These are phyloP conservation scores for Tauraco erythrolophus DNA, from an alignment of 2,113 vertebrate species.

Conservation along the genomic window DNA sequence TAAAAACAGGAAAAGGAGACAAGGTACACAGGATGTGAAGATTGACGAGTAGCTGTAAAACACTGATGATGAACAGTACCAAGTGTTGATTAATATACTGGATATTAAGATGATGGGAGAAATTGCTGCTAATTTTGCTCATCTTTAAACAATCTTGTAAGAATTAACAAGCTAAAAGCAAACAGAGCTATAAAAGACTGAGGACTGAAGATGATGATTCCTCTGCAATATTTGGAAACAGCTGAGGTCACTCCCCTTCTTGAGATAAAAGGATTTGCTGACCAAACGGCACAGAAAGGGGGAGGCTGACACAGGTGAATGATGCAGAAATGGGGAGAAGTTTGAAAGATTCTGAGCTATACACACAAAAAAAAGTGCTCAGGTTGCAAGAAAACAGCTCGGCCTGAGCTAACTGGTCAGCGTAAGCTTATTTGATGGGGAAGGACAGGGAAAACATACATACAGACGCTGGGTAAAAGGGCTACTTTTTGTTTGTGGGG, in stretches of 20 bases:
- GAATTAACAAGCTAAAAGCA: background rate
- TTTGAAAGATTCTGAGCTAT: background rate
- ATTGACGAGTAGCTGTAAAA: background rate
- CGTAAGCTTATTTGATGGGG: background rate
- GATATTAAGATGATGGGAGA: background rate
- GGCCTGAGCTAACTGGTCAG: background rate
- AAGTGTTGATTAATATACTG: background rate
- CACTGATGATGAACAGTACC: background rate
- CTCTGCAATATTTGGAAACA: background rate
- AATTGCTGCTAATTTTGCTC: background rate
- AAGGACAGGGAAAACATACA: background rate
- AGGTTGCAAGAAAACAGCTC: background rate
- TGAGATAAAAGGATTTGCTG: background rate
- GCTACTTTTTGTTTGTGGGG: background rate
- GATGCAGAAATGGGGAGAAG: background rate
- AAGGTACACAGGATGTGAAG: background rate
- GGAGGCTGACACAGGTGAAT: background rate
- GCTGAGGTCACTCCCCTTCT: background rate
- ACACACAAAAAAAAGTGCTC: background rate
- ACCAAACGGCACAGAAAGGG: background rate
- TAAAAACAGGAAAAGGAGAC: background rate
- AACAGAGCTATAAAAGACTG: background rate
- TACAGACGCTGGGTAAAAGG: accelerated
- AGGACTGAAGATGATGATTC: background rate
- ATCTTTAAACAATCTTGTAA: background rate